phyloP scores from a whole-genome alignment of 53 echinoderm and acorn worm species.

The Apostichopus leukothele region DNA sequence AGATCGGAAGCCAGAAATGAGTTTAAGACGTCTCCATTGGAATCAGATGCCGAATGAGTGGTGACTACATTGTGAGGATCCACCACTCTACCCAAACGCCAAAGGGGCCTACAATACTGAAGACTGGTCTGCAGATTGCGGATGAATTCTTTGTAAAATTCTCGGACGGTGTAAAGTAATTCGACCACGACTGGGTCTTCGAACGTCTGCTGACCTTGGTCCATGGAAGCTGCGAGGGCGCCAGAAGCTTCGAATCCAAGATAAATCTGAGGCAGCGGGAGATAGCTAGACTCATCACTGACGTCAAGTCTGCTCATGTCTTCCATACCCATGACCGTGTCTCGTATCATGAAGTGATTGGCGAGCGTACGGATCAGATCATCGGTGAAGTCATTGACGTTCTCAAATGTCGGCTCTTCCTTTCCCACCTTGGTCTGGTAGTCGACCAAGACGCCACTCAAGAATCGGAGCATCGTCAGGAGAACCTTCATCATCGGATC shows the following conservation, averaged over 20 bases:
- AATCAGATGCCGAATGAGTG: neutral
- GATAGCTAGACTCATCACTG: neutral
- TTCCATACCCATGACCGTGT: neutral
- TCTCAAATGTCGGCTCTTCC: neutral
- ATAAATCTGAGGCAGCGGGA: constrained; percentile 10
- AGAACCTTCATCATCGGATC: constrained; percentile 7
- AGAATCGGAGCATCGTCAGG: neutral
- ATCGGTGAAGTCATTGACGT: neutral
- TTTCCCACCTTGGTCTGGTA: neutral
- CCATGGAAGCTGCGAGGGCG: constrained; percentile 11
- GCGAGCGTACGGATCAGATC: constrained; percentile 12
- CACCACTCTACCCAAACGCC: neutral
- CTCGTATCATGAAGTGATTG: constrained; percentile 19
- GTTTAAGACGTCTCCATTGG: neutral
- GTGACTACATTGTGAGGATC: neutral
- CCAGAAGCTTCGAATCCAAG: constrained; percentile 21
- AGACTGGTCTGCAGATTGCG: constrained; percentile 6
- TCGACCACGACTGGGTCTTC: neutral
- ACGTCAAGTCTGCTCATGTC: neutral
- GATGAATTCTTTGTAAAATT: constrained; percentile 23
- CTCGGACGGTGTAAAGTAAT: neutral
- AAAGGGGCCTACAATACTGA: neutral
- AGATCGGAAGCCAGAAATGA: neutral
- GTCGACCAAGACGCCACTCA: neutral
- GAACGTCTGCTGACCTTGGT: neutral